These are phyloP conservation scores for Himalopsyche tibetana DNA, from an alignment of 2,888 invertebrate species.

Conservation along the genomic window DNA sequence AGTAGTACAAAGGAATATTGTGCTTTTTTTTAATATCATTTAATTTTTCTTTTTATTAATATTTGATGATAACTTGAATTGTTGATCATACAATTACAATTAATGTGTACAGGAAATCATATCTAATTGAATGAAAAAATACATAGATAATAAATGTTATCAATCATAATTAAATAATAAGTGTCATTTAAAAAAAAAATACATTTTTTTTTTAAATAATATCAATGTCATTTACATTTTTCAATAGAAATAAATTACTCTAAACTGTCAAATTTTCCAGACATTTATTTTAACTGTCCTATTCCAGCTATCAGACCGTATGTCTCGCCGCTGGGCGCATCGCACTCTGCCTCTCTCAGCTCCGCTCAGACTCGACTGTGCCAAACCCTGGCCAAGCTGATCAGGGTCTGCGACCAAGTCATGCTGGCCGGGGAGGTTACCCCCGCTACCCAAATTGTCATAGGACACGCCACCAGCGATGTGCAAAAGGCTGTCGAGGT, in stretches of 20 bases:
- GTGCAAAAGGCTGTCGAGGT: conserved; percentile 69
- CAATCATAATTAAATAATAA: no score
- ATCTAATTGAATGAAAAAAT: no score
- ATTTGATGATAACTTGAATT: no score
- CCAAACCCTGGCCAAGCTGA: conserved; percentile 89
- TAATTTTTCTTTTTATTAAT: no score
- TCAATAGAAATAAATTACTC: not conserved
- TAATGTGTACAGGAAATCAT: no score
- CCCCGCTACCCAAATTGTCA: conserved; percentile 72
- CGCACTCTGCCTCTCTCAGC: conserved; percentile 80
- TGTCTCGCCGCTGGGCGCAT: conserved; percentile 63
- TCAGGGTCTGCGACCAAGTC: conserved; percentile 93
- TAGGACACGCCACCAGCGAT: conserved; percentile 67
- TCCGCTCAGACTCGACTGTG: conserved; percentile 92
- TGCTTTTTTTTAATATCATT: no score
- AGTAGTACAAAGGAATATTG: no score
- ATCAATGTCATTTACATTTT: not conserved
- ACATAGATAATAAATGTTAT: not conserved
- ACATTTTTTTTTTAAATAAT: no score
- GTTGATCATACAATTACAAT: no score
- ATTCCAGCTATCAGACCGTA: conserved; percentile 75
- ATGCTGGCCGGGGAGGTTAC: conserved; percentile 84
- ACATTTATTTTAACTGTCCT: conserved; percentile 36
- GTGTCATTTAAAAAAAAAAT: no score
- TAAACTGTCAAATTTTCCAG: not conserved